phyloP scores from a whole-genome alignment of 92 coral and sea anemone species.

The Galaxea fascicularis region DNA sequence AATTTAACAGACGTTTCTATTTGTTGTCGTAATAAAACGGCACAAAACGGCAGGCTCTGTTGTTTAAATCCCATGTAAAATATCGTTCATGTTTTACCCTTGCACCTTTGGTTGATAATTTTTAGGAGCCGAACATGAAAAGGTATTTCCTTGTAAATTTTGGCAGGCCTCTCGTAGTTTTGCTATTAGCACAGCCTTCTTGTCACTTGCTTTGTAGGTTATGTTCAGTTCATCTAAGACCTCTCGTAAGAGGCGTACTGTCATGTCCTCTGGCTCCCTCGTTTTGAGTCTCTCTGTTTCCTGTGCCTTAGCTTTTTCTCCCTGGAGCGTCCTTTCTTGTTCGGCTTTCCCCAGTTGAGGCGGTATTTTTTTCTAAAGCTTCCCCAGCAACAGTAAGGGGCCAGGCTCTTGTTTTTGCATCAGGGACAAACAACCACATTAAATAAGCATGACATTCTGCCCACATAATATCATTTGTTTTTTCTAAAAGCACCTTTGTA shows the following conservation, averaged over 20 bases:
- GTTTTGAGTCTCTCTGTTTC: neutral
- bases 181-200: conserved; percentile 4
- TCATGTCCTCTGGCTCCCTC: conserved; percentile 5
- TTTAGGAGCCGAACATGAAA: neutral
- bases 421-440: neutral
- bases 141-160: neutral
- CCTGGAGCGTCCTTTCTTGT: neutral
- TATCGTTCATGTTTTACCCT: neutral
- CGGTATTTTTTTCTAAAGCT: neutral
- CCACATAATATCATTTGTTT: conserved; percentile 19
- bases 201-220: conserved; percentile 11
- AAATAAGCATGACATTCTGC: neutral
- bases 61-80: neutral
- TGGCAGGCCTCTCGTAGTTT: conserved; percentile 2
- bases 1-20: no score
- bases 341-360: neutral
- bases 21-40: neutral
- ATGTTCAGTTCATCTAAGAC: conserved; percentile 5
- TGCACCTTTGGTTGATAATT: neutral
- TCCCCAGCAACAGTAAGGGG: neutral
- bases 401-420: neutral
- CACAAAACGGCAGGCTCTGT: no score
- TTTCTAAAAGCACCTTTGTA: neutral
- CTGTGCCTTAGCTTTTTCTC: neutral
- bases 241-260: conserved; percentile 1